Percentiles rank a stretch among this genome's conserved stretches.
These are phyloP conservation scores for human DNA, from an alignment of 2,113 vertebrate species.

Conservation along the genomic window DNA sequence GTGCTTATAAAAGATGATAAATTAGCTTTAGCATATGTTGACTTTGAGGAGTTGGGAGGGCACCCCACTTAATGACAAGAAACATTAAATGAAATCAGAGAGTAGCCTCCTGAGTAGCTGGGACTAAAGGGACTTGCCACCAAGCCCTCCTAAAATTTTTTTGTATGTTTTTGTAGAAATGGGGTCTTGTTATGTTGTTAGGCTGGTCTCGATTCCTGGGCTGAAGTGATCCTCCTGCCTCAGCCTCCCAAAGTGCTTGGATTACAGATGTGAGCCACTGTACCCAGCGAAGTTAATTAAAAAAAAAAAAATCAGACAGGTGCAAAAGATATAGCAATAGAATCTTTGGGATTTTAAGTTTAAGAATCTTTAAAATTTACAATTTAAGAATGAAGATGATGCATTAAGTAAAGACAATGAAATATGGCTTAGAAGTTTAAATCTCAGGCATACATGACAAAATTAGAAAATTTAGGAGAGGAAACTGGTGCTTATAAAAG, in stretches of 20 bases:
- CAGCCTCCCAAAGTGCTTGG: too few relatives aligned
- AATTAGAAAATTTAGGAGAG: neutral
- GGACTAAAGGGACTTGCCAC: too few relatives aligned
- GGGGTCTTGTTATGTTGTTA: too few relatives aligned
- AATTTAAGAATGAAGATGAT: neutral
- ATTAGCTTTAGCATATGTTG: neutral
- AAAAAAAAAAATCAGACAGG: neutral
- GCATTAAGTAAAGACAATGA: neutral
- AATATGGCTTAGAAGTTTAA: neutral
- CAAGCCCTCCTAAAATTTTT: too few relatives aligned
- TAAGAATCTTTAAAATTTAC: neutral
- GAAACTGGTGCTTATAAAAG: neutral
- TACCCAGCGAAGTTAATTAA: too few relatives aligned
- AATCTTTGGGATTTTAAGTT: neutral
- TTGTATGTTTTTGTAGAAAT: too few relatives aligned
- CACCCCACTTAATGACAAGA: neutral
- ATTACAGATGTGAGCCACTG: too few relatives aligned
- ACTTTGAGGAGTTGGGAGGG: neutral
- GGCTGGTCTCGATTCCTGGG: too few relatives aligned
- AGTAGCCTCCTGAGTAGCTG: too few relatives aligned
- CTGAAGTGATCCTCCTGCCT: too few relatives aligned
- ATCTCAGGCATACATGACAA: neutral
- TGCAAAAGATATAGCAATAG: neutral
- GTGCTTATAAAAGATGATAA: conserved; percentile 7
- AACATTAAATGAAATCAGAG: neutral